Conservation (phyloP, 2,797 vertebrate species). For the Falco novaeseelandiae region DNA sequence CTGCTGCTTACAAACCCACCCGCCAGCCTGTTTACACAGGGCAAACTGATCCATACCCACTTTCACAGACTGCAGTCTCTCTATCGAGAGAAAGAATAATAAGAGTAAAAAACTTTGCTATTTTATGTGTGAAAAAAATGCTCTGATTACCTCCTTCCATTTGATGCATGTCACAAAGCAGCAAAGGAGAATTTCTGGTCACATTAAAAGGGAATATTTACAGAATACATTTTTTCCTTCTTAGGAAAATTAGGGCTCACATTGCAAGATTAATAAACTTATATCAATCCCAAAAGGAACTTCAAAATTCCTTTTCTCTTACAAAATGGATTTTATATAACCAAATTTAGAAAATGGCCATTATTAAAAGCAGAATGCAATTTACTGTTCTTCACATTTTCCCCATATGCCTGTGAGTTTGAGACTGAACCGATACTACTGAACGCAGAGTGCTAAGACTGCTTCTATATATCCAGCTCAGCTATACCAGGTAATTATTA, state of each 20-base stretch:
- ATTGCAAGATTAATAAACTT: conserved; percentile 52
- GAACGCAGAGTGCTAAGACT: not conserved
- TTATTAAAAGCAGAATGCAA: conserved; percentile 47
- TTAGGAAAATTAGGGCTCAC: conserved; percentile 27
- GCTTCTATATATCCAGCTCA: not conserved
- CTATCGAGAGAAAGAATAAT: not conserved
- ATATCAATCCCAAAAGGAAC: conserved; percentile 58
- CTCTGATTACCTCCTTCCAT: not conserved
- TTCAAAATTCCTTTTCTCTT: conserved; percentile 61
- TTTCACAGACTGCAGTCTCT: not conserved
- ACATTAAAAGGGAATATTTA: not conserved
- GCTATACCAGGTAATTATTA: not conserved
- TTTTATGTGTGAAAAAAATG: not conserved
- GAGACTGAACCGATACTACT: not conserved
- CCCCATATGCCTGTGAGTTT: not conserved
- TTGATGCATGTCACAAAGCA: not conserved
- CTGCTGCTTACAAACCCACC: not conserved
- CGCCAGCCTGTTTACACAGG: rapidly evolving
- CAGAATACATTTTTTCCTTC: conserved; percentile 24
- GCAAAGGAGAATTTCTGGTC: not conserved
- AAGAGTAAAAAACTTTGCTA: not conserved
- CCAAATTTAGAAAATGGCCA: conserved; percentile 17
- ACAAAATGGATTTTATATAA: conserved; percentile 17
- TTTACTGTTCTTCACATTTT: not conserved
- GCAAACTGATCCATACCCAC: not conserved